Conservation (phyloP, 1,140 invertebrate species). For the Penaeus indicus region DNA sequence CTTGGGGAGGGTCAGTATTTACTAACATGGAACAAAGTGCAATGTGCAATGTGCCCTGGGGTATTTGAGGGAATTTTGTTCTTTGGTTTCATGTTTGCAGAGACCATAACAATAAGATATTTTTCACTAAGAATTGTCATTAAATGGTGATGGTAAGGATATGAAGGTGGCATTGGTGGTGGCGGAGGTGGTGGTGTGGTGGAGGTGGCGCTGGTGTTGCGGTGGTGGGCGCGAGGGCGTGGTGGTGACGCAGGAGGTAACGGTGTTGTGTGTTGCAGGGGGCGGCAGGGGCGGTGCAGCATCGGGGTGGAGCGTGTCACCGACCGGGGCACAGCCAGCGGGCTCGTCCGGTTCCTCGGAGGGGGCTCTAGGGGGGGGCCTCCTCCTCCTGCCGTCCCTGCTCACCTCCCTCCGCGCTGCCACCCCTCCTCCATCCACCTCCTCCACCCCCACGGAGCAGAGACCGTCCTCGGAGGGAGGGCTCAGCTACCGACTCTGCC, state of each 20-base stretch:
- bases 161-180: conserved; percentile 1
- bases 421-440: conserved; percentile 62
- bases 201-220: conserved; percentile 19
- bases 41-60: no score
- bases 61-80: no score
- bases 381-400: conserved; percentile 60
- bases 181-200: neutral
- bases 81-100: no score
- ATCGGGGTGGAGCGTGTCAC: conserved; percentile 51
- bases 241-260: conserved; percentile 34
- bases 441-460: conserved; percentile 52
- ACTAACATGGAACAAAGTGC: no score
- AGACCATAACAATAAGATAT: no score
- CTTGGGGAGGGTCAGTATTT: no score
- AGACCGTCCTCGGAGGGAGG: conserved; percentile 79
- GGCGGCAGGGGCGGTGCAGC: conserved; percentile 53
- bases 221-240: conserved; percentile 17
- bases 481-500: conserved; percentile 63
- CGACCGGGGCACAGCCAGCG: conserved; percentile 41
- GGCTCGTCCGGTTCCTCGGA: conserved; percentile 42
- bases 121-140: no score
- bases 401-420: conserved; percentile 55
- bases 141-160: no score
- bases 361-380: conserved; percentile 46
- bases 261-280: conserved; percentile 61